These are phyloP conservation scores for Elephas maximus DNA, from an alignment of 2,113 vertebrate species.

Conservation along the genomic window DNA sequence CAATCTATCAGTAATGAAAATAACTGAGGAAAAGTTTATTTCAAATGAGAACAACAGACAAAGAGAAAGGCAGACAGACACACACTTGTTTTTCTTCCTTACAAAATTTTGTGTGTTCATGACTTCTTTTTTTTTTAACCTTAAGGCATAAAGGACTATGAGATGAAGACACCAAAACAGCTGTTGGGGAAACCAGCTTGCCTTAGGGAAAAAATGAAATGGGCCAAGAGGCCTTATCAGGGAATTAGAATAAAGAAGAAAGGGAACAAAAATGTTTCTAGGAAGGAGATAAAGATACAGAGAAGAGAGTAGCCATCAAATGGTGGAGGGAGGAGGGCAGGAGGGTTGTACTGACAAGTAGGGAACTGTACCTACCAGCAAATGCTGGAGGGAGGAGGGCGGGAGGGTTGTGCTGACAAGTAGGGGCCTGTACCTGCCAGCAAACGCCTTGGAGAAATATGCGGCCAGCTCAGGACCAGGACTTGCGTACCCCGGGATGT, in stretches of 20 bases:
- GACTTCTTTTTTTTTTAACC: neutral
- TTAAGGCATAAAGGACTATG: neutral
- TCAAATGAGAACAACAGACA: neutral
- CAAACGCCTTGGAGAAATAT: too few relatives aligned
- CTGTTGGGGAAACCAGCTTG: neutral
- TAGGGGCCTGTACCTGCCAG: too few relatives aligned
- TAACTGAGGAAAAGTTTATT: neutral
- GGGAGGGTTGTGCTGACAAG: neutral
- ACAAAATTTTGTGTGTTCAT: neutral
- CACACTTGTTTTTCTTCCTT: neutral
- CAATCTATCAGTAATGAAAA: neutral
- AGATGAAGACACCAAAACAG: neutral
- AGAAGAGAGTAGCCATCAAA: neutral
- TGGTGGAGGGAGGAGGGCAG: neutral
- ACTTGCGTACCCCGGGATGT: neutral
- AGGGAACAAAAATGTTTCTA: neutral
- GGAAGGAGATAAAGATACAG: neutral
- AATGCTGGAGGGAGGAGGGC: neutral
- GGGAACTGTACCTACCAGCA: rapidly evolving
- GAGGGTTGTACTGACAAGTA: neutral
- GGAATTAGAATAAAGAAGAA: neutral
- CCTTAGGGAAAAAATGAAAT: neutral
- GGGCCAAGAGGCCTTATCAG: neutral
- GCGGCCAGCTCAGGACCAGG: too few relatives aligned
- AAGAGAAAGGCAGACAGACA: neutral